phyloP scores from a whole-genome alignment of 2,888 invertebrate genomes.

The Proisotoma minuta region DNA sequence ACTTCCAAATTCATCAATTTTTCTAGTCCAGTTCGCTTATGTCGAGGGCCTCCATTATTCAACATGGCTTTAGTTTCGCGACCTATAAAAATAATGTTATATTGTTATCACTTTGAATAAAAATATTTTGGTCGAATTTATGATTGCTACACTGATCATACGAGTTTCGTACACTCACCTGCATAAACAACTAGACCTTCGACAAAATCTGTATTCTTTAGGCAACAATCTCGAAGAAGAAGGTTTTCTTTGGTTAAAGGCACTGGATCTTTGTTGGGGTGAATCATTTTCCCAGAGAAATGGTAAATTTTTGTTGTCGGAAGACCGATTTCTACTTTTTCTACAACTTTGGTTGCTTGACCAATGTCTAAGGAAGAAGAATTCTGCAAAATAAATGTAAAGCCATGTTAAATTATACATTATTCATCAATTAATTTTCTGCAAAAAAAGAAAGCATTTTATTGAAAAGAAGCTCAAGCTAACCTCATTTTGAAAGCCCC shows the following conservation, averaged over 20 bases:
- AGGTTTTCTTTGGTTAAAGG: conserved; percentile 85
- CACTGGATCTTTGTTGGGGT: conserved; percentile 71
- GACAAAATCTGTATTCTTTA: conserved; percentile 93
- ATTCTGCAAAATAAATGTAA: too few species aligned
- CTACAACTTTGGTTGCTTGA: too few species aligned
- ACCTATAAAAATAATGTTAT: conserved; percentile 55
- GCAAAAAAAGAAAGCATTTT: too few species aligned
- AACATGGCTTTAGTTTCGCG: conserved; percentile 98
- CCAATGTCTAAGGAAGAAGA: too few species aligned
- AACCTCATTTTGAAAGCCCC: conserved; percentile 69
- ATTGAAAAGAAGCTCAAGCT: too few species aligned
- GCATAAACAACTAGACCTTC: conserved; percentile 97
- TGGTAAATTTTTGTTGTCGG: conserved; percentile 94
- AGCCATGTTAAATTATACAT: too few species aligned
- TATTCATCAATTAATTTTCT: too few species aligned
- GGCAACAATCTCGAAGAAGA: conserved; percentile 82
- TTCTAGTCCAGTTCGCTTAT: conserved; percentile 87
- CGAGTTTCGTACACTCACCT: conserved; percentile 54
- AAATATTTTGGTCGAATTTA: neutral
- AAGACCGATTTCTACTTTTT: conserved; percentile 82
- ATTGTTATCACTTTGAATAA: neutral
- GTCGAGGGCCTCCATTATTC: conserved; percentile 91
- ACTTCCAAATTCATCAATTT: conserved; percentile 92
- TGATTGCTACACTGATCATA: neutral
- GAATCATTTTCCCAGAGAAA: conserved; percentile 82